phyloP scores from a whole-genome alignment of 2,113 vertebrate species.

The Limanda limanda region DNA sequence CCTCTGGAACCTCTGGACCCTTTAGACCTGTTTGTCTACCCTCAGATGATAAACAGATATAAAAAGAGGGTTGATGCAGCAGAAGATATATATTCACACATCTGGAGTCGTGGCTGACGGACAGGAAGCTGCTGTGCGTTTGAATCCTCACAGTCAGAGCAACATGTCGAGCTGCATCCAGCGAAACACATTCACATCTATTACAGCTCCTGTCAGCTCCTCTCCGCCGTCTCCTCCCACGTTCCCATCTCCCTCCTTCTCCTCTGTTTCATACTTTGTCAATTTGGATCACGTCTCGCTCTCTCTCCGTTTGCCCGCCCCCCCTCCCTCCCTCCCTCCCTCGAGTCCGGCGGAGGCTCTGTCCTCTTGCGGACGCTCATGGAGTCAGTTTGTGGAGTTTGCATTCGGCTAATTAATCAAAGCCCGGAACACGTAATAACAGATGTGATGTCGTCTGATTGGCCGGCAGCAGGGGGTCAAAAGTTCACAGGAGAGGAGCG shows the following conservation, averaged over 20 bases:
- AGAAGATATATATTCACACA: background rate
- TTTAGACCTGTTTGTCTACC: background rate
- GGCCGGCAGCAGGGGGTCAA: conserved; percentile 61
- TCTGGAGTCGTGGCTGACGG: background rate
- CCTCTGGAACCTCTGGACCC: background rate
- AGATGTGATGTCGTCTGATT: conserved; percentile 38
- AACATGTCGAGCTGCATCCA: conserved; percentile 9
- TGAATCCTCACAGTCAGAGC: conserved; percentile 7
- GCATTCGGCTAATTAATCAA: conserved; percentile 59
- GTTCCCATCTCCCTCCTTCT: conserved; percentile 1
- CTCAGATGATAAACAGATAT: background rate
- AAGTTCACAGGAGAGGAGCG: conserved; percentile 60
- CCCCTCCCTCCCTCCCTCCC: background rate
- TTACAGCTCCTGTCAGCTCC: conserved; percentile 28
- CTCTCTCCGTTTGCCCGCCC: background rate
- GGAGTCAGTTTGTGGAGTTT: conserved; percentile 36
- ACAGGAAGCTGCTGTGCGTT: conserved; percentile 7
- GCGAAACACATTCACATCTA: conserved; percentile 23
- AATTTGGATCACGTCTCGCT: conserved; percentile 36
- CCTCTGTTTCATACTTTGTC: conserved; percentile 47
- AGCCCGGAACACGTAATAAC: conserved; percentile 38
- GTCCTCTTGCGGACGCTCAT: conserved; percentile 5
- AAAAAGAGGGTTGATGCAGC: background rate
- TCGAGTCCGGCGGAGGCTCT: background rate
- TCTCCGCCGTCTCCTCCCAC: conserved; percentile 29